Evolutionary conservation across 2,113 vertebrate genomes (phyloP).

Genomic region (Gambusia holbrooki): DNA sequence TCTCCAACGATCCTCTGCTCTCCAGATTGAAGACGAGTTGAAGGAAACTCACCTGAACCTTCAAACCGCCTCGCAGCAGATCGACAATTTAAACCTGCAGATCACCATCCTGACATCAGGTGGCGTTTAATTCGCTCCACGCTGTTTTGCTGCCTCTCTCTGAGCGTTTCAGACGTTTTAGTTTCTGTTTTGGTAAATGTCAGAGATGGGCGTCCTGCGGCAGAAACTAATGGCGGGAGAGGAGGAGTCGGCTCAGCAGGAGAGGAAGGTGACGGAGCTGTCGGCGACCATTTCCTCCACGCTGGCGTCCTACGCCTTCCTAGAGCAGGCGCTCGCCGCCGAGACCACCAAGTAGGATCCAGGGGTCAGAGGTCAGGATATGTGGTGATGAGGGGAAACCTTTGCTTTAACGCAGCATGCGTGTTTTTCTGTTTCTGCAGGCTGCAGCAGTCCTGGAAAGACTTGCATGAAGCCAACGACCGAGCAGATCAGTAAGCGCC

Average conservation of each 20-base stretch:
- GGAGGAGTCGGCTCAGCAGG: conserved; percentile 67
- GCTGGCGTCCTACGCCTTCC: conserved; percentile 79
- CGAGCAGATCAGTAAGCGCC: conserved; percentile 64
- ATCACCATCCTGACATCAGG: conserved; percentile 79
- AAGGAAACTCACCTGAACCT: conserved; percentile 53
- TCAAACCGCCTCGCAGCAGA: conserved; percentile 68
- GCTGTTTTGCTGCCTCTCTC: neutral
- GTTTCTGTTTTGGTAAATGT: neutral
- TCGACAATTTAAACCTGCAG: conserved; percentile 75
- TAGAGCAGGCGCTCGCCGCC: conserved; percentile 76
- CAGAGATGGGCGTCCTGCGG: conserved; percentile 79
- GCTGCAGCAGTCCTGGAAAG: conserved; percentile 73
- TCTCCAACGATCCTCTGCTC: neutral
- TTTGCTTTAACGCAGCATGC: neutral
- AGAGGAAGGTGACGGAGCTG: conserved; percentile 74
- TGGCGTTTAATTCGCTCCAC: conserved; percentile 13
- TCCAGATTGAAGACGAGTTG: conserved; percentile 72
- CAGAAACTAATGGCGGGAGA: conserved; percentile 74
- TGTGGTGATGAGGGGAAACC: neutral
- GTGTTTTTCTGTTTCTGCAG: conserved; percentile 29
- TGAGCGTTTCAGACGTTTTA: neutral
- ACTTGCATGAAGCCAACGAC: conserved; percentile 64
- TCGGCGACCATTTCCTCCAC: conserved; percentile 79
- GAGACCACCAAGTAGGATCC: conserved; percentile 74
- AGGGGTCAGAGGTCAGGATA: neutral